A percentile compares a stretch with the other conserved stretches of the same genome.
Evolutionary conservation across 2,888 invertebrate species (phyloP).

Genomic region (Ctena decussata): DNA sequence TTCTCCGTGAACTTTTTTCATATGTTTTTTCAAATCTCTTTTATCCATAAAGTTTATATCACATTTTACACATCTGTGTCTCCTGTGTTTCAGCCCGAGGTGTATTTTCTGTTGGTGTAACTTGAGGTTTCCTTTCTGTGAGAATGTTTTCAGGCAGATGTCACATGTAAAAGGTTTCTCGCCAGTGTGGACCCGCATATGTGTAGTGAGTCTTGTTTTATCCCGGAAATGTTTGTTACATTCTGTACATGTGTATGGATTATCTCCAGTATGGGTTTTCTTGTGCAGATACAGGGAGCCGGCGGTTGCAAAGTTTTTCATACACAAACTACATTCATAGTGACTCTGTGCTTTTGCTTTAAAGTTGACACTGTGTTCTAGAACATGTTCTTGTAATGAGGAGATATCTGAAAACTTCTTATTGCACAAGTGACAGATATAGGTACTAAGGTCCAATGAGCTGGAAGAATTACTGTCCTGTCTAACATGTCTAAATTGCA

Average conservation of each 20-base stretch:
- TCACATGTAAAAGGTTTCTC: slow-evolving; percentile 39
- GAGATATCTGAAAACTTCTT: slow-evolving; percentile 30
- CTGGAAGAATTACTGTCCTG: neutral
- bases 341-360: neutral
- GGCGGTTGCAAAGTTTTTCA: slow-evolving; percentile 35
- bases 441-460: neutral
- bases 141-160: slow-evolving; percentile 39
- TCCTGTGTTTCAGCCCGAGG: neutral
- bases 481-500: too few relatives aligned
- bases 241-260: slow-evolving; percentile 34
- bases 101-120: slow-evolving; percentile 55
- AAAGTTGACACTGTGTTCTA: slow-evolving; percentile 28
- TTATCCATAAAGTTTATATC: neutral
- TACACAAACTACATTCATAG: slow-evolving; percentile 17
- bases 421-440: slow-evolving; percentile 57
- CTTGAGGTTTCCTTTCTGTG: slow-evolving; percentile 53
- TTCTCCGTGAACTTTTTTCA: neutral
- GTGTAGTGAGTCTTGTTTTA: slow-evolving; percentile 46
- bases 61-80: neutral
- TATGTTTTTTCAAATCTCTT: neutral
- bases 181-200: slow-evolving; percentile 45
- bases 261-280: slow-evolving; percentile 41
- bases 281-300: slow-evolving; percentile 33
- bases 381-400: slow-evolving; percentile 34
- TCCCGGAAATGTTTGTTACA: slow-evolving; percentile 44